These are phyloP conservation scores for Uropsilus gracilis DNA, from an alignment of 2,113 vertebrate species.

Conservation along the genomic window DNA sequence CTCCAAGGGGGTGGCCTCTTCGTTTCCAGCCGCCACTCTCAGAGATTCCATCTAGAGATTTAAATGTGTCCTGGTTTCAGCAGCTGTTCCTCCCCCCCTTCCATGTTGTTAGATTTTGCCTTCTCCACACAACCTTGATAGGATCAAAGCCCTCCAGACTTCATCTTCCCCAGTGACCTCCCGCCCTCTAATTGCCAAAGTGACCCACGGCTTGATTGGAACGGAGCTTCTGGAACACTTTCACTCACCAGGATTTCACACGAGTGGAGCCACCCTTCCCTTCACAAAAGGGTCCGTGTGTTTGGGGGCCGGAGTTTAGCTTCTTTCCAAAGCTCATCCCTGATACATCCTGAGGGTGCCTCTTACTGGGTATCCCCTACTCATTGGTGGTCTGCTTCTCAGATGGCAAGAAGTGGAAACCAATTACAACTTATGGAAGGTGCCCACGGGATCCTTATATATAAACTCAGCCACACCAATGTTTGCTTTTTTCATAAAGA, in stretches of 20 bases:
- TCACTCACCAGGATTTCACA: neutral
- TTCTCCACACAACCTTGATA: neutral
- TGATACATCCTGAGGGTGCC: neutral
- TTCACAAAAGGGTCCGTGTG: neutral
- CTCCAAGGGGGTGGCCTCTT: neutral
- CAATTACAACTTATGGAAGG: neutral
- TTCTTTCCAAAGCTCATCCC: neutral
- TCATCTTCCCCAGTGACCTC: neutral
- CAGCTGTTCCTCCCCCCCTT: neutral
- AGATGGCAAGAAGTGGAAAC: neutral
- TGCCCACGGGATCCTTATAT: neutral
- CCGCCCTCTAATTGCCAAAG: neutral
- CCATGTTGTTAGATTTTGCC: neutral
- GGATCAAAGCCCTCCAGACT: neutral
- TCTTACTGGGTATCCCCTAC: neutral
- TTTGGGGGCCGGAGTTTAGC: neutral
- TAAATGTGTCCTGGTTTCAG: neutral
- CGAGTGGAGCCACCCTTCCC: neutral
- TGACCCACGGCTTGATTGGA: neutral
- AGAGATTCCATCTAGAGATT: neutral
- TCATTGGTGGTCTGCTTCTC: neutral
- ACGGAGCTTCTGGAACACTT: neutral
- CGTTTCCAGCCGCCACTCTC: neutral
- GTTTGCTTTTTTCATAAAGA: neutral
- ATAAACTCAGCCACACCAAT: neutral